These are phyloP conservation scores for Beroe forskalii DNA, from an alignment of 37 sponge, comb jelly and placozoan species.

Conservation along the genomic window DNA sequence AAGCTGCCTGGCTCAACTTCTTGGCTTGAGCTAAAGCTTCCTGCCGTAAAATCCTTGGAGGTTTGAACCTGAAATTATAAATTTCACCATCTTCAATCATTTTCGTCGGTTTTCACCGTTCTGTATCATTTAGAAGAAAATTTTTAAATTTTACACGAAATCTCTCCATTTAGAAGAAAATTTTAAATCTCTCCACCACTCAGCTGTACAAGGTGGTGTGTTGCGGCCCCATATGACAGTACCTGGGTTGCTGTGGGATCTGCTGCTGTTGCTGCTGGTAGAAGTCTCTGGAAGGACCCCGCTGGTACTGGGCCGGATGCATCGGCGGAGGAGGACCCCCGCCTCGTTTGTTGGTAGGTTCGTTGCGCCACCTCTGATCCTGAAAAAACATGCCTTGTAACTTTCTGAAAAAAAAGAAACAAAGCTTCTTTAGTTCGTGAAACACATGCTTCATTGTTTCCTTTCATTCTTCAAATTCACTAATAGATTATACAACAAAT, in stretches of 20 bases:
- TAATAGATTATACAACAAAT: no score
- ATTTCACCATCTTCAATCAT: not conserved
- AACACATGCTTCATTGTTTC: no score
- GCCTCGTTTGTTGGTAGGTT: not conserved
- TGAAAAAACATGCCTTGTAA: no score
- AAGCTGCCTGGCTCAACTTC: slow-evolving; percentile 32
- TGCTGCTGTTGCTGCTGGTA: slow-evolving; percentile 10
- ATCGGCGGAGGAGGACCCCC: not conserved
- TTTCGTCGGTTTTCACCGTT: not conserved
- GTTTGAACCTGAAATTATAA: slow-evolving; percentile 26
- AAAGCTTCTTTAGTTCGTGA: no score
- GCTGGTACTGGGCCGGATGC: not conserved
- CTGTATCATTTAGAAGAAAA: no score
- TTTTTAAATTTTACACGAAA: no score
- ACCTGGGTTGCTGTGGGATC: slow-evolving; percentile 29
- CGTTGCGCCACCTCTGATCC: not conserved
- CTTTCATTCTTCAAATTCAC: no score
- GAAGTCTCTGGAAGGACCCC: not conserved
- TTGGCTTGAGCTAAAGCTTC: slow-evolving; percentile 63
- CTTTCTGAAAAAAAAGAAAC: no score
- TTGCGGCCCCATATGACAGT: no score
- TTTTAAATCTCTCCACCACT: no score
- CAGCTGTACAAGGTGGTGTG: no score
- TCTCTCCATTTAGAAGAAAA: no score
- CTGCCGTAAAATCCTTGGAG: slow-evolving; percentile 35